Conservation (phyloP, 37 sponge, comb jelly and placozoan genomes). For the Halichondria panicea region DNA sequence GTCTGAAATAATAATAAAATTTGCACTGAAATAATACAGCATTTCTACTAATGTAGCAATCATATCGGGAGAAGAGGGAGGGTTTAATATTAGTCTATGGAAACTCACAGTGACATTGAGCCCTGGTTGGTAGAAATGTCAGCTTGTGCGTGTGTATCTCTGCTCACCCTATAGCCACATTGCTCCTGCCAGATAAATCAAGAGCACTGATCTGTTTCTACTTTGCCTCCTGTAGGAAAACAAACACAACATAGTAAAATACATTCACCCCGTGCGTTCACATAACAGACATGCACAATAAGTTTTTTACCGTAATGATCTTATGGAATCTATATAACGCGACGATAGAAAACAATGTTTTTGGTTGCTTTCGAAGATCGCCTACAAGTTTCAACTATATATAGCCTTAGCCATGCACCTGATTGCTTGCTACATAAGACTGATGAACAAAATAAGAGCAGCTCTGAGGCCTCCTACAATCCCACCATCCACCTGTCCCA, state of each 20-base stretch:
- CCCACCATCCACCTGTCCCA: no score
- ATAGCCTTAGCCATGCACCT: no score
- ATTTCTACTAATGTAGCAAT: background rate
- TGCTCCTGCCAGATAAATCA: slow-evolving; percentile 61
- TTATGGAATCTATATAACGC: no score
- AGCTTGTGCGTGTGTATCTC: background rate
- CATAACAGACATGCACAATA: no score
- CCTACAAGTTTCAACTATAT: no score
- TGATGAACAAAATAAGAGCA: no score
- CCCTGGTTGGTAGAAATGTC: background rate
- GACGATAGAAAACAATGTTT: no score
- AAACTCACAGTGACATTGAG: slow-evolving; percentile 74
- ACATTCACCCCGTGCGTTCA: background rate
- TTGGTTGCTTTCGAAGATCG: slow-evolving; percentile 81
- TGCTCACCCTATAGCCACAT: slow-evolving; percentile 42
- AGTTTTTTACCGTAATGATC: no score
- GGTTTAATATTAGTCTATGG: no score
- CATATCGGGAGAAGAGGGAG: background rate
- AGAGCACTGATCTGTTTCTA: slow-evolving; percentile 25
- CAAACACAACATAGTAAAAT: background rate
- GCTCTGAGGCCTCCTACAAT: no score
- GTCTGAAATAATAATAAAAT: slow-evolving; percentile 64
- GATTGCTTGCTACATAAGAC: no score
- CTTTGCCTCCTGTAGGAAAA: slow-evolving; percentile 56
- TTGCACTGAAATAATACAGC: background rate